Percentiles rank a stretch among this genome's conserved stretches.
These are phyloP conservation scores for Channa striata DNA, from an alignment of 2,797 vertebrate genomes.

Conservation along the genomic window DNA sequence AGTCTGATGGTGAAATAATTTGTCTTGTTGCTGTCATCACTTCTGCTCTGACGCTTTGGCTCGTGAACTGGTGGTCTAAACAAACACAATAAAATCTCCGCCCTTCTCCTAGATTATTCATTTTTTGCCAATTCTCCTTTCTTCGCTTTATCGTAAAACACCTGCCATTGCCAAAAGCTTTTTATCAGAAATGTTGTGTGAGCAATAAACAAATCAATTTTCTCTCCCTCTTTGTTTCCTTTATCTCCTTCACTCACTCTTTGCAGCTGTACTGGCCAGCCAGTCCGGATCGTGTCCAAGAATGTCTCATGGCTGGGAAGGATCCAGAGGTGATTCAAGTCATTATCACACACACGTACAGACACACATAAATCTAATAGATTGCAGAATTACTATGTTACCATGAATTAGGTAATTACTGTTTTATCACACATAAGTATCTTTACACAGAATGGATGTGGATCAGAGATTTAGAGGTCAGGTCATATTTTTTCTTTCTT, in stretches of 20 bases:
- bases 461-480: constrained; percentile 29
- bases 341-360: constrained; percentile 11
- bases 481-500: constrained; percentile 6
- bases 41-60: constrained; percentile 52
- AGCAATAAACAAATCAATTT: constrained; percentile 30
- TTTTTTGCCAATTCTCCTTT: constrained; percentile 31
- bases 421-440: constrained; percentile 2
- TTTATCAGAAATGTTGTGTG: constrained; percentile 33
- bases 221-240: constrained; percentile 26
- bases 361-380: constrained; percentile 25
- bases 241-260: constrained; percentile 19
- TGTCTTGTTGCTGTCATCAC: constrained; percentile 21
- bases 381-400: constrained; percentile 27
- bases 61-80: constrained; percentile 25
- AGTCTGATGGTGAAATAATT: constrained; percentile 29
- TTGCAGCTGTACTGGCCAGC: constrained; percentile 86
- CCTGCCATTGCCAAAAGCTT: constrained; percentile 41
- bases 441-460: constrained; percentile 27
- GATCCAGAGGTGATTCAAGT: constrained; percentile 81
- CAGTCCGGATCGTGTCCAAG: constrained; percentile 84
- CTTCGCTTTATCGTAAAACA: constrained; percentile 28
- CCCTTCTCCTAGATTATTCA: constrained; percentile 43
- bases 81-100: constrained; percentile 12
- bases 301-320: constrained; percentile 89
- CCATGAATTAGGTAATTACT: not conserved